These are phyloP conservation scores for Anolis sagrei DNA, from an alignment of 2,113 vertebrate genomes.

Conservation along the genomic window DNA sequence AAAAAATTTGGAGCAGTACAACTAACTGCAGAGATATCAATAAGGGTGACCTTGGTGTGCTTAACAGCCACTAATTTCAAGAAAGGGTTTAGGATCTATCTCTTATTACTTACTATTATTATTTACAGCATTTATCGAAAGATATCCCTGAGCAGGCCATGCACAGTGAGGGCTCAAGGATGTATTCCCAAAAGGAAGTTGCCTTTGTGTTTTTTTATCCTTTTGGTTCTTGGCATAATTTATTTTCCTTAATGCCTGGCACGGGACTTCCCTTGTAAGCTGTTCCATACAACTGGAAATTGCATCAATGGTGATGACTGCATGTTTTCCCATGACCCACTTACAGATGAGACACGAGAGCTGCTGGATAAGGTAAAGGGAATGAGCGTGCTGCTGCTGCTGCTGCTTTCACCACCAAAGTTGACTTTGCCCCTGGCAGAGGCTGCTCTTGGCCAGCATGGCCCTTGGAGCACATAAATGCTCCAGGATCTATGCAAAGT, in stretches of 20 bases:
- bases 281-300: constrained; percentile 95
- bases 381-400: neutral
- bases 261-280: constrained; percentile 96
- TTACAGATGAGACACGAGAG: constrained; percentile 91
- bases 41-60: no score
- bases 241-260: constrained; percentile 75
- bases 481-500: neutral
- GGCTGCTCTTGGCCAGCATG: neutral
- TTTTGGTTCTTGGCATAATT: neutral
- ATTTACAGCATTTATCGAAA: no score
- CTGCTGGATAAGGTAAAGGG: constrained; percentile 89
- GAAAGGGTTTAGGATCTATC: neutral
- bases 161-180: neutral
- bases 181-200: neutral
- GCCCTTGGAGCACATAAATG: neutral
- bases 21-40: no score
- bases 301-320: constrained; percentile 95
- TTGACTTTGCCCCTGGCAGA: neutral
- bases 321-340: constrained; percentile 93
- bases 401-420: neutral
- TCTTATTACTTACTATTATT: no score
- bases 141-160: neutral
- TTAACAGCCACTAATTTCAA: neutral
- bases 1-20: neutral
- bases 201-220: neutral